Evolutionary conservation across 2,888 invertebrate genomes (phyloP), one percentile per base, ranked within the genome.

Genomic region (Peribatodes rhomboidaria): DNA sequence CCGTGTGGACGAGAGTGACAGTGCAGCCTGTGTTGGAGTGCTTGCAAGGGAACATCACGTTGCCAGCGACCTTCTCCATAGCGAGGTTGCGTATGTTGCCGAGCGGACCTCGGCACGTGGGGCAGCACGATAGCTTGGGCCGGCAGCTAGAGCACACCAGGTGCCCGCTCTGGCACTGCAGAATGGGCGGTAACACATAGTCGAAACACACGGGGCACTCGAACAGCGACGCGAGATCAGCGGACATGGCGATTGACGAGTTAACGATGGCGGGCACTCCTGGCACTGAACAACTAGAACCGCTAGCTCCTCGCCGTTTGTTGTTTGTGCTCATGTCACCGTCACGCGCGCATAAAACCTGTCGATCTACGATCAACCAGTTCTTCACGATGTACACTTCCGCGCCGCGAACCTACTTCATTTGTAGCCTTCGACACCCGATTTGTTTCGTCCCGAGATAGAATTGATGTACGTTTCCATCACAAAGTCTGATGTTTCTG

Each of bases 191-290:
- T 84, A 99, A 94, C 71, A 99, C 99, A 94, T 99, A 99, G 93
- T 99, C 99, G 90, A 99, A 99, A 92, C 99, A 99, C 72, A 99
- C 99, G 39, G 98, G 98, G 89, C 98, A 98, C 89, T 98, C 98
- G 87, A 98, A 98, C 56, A 98, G 94, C 69, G 98, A 97, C 71
- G 98, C 98, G 82, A 98, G 93, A 89, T 98, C 98, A 79, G 97
- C 96, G 56, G 97, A 96, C 92, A 97, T 95, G 82, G 95, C 95
- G 73, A 95, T 94, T 31, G 95, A 94, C 61, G 95, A 94, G 82
- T 93, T 94, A 54, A 94, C 92, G 73, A 94, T 92, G 67, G 94
- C 88, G 68, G 94, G 91, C 83, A 92, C 90, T 73, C 92, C 92
- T 67, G 88, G 83, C 81, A 92, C 90, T 79, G 93, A 84, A 90